Percentiles rank a stretch among this genome's conserved stretches.
Evolutionary conservation across 2,113 vertebrate species (phyloP).

Genomic region (Strix uralensis): DNA sequence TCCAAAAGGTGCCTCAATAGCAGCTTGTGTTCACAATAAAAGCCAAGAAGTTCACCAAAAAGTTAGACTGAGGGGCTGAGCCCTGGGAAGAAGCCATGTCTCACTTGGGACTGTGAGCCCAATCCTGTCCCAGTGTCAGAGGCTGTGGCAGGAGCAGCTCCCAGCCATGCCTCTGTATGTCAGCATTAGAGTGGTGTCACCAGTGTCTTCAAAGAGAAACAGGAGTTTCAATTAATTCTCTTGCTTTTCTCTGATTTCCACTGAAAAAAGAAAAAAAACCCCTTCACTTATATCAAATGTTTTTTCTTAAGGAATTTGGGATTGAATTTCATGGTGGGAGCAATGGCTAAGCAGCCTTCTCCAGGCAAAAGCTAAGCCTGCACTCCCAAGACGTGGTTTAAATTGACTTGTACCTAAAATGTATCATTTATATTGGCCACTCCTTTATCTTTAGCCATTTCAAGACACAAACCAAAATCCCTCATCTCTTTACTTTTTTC

Average conservation of each 20-base stretch:
- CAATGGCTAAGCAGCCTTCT: neutral
- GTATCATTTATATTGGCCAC: neutral
- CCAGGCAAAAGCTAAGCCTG: neutral
- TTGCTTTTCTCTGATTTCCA: neutral
- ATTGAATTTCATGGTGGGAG: neutral
- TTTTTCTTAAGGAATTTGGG: neutral
- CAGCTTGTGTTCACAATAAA: neutral
- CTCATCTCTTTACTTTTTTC: neutral
- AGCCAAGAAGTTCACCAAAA: neutral
- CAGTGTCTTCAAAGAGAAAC: neutral
- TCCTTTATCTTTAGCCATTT: neutral
- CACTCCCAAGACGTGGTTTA: fast-evolving
- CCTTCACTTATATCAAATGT: neutral
- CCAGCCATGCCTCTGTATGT: neutral
- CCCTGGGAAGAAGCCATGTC: fast-evolving
- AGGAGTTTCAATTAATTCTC: neutral
- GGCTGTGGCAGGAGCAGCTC: neutral
- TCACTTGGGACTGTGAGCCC: neutral
- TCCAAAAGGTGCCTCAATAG: neutral
- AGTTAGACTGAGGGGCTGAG: neutral
- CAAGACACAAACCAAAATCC: neutral
- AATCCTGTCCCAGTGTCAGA: fast-evolving
- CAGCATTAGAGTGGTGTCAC: too few relatives aligned
- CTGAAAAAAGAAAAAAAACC: too few relatives aligned
- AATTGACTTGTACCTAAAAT: neutral